Evolutionary conservation across 2,797 vertebrate genomes (phyloP).

Genomic region (Spondyliosoma cantharus): DNA sequence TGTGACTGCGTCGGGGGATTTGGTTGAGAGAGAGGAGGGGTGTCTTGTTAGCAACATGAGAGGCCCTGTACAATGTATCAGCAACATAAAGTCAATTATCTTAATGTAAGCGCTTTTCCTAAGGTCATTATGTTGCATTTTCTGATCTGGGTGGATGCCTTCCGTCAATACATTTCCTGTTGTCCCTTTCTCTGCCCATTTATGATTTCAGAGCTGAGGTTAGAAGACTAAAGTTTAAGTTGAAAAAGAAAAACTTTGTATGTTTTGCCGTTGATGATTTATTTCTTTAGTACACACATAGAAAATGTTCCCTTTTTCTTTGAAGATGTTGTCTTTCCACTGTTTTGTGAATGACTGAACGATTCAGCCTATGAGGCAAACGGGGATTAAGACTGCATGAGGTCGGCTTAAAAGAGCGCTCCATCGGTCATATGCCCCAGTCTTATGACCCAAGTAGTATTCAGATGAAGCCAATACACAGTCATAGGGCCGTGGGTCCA

Average conservation of each 20-base stretch:
- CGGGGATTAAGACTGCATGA: conserved; percentile 58
- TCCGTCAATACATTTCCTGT: neutral
- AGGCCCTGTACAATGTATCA: neutral
- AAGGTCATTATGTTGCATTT: neutral
- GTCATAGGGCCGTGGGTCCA: conserved; percentile 7
- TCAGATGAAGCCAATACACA: conserved; percentile 7
- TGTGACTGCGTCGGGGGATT: conserved; percentile 12
- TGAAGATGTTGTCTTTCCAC: neutral
- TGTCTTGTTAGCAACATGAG: conserved; percentile 25
- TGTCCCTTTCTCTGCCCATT: neutral
- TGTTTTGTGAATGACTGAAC: conserved; percentile 34
- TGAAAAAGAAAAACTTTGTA: too few species aligned
- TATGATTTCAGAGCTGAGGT: neutral
- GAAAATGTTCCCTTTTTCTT: neutral
- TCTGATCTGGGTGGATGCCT: neutral
- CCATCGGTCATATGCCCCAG: conserved; percentile 64
- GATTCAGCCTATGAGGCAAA: conserved; percentile 13
- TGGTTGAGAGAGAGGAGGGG: neutral
- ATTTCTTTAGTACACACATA: neutral
- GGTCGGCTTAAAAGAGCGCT: conserved; percentile 37
- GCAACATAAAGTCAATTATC: neutral
- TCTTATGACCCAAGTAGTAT: conserved; percentile 65
- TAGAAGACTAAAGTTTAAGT: neutral
- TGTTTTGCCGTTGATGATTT: neutral
- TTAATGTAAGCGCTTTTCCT: neutral